These are phyloP conservation scores for Piprites chloris DNA, from an alignment of 2,113 vertebrate species.

Conservation along the genomic window DNA sequence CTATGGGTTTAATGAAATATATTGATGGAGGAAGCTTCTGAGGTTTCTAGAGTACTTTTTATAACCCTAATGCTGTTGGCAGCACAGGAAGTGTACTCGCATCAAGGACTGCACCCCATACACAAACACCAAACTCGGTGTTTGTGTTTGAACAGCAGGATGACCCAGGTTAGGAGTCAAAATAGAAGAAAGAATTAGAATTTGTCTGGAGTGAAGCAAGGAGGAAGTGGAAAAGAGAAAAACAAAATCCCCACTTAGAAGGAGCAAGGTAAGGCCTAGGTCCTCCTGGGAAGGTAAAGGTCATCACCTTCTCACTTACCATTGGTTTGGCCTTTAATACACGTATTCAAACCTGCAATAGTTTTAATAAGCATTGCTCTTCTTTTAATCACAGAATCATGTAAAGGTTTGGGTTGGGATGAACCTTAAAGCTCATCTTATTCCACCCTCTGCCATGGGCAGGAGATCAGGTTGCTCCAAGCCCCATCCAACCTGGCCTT, in stretches of 20 bases:
- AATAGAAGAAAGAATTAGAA: neutral
- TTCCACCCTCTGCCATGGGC: neutral
- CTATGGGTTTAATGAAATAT: neutral
- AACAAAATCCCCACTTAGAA: neutral
- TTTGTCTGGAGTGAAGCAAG: neutral
- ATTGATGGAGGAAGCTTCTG: neutral
- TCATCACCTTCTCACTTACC: neutral
- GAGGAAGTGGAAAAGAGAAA: neutral
- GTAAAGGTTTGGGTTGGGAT: neutral
- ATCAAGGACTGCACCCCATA: neutral
- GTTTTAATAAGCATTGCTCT: neutral
- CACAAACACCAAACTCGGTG: neutral
- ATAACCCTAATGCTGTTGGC: neutral
- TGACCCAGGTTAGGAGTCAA: neutral
- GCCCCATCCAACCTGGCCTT: fast-evolving
- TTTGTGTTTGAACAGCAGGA: neutral
- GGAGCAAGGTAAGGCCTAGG: neutral
- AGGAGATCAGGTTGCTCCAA: fast-evolving
- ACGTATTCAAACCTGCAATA: neutral
- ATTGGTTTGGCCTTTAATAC: neutral
- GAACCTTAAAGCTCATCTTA: fast-evolving
- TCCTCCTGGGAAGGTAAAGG: neutral
- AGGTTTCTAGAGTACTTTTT: neutral
- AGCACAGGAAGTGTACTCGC: neutral
- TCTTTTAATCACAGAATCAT: neutral